A percentile compares a stretch with the other conserved stretches of the same genome.
Conservation (phyloP, 1,140 invertebrate genomes). For the Chironomus tepperi region DNA sequence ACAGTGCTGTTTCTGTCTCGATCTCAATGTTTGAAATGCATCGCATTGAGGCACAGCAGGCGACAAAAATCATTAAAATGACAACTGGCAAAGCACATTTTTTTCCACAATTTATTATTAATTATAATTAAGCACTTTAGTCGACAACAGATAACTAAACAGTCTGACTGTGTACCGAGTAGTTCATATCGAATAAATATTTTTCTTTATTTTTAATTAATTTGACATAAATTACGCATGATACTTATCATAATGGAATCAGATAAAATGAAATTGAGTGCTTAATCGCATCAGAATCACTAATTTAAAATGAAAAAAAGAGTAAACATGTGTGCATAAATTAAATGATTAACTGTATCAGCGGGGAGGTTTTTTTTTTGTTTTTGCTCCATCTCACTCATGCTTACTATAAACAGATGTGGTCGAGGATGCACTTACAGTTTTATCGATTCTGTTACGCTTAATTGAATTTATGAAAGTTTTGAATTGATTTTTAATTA, state of each 20-base stretch:
- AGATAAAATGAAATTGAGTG: neutral
- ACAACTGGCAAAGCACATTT: neutral
- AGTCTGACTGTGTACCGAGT: neutral
- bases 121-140: neutral
- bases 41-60: constrained; percentile 1
- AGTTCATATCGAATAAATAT: too few relatives aligned
- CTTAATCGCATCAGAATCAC: neutral
- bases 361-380: neutral
- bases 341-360: constrained; percentile 2
- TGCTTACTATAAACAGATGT: too few relatives aligned
- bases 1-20: neutral
- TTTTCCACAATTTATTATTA: neutral
- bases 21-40: neutral
- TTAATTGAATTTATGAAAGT: too few relatives aligned
- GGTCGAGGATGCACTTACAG: too few relatives aligned
- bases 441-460: too few relatives aligned
- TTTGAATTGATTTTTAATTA: too few relatives aligned
- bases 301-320: neutral
- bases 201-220: neutral
- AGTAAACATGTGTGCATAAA: neutral
- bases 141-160: neutral
- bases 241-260: neutral
- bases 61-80: constrained; percentile 13
- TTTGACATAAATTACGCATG: constrained; percentile 13
- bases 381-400: too few relatives aligned